phyloP scores from a whole-genome alignment of 1,140 invertebrate species.

The Sycophaga agraensis region DNA sequence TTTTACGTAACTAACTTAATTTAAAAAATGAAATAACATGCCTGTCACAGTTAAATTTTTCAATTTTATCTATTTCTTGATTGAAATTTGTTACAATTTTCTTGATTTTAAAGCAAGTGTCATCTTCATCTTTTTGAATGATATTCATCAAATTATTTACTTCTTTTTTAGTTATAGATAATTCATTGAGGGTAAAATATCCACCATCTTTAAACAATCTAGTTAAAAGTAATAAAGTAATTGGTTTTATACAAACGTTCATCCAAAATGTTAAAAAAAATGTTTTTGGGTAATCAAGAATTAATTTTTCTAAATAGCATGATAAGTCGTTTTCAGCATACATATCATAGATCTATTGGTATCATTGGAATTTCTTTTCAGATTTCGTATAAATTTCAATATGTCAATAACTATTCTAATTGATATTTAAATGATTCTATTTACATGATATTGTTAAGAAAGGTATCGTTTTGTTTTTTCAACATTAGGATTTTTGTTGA shows the following conservation, averaged over 20 bases:
- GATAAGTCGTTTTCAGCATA: no score
- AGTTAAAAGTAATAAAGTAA: not conserved
- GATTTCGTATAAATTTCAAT: not conserved
- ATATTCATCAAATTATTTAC: not conserved
- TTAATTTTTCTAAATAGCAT: no score
- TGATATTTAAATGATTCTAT: not conserved
- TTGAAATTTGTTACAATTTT: not conserved
- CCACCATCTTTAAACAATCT: constrained; percentile 30
- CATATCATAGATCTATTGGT: no score
- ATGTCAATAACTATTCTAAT: not conserved
- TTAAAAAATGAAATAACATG: not conserved
- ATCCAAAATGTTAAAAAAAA: no score
- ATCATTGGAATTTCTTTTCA: no score
- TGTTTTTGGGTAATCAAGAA: no score
- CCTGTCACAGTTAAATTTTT: not conserved
- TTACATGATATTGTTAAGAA: not conserved
- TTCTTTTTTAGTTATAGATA: constrained; percentile 11
- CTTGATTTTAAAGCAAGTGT: not conserved
- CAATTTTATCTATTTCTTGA: not conserved
- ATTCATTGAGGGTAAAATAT: constrained; percentile 23
- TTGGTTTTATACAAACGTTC: no score
- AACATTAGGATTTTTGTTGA: constrained; percentile 1
- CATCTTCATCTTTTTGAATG: constrained; percentile 13
- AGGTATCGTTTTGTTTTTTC: not conserved
- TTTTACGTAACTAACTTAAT: not conserved